These are phyloP conservation scores for Drymonia ruficornis DNA, from an alignment of 2,888 invertebrate species.

Conservation along the genomic window DNA sequence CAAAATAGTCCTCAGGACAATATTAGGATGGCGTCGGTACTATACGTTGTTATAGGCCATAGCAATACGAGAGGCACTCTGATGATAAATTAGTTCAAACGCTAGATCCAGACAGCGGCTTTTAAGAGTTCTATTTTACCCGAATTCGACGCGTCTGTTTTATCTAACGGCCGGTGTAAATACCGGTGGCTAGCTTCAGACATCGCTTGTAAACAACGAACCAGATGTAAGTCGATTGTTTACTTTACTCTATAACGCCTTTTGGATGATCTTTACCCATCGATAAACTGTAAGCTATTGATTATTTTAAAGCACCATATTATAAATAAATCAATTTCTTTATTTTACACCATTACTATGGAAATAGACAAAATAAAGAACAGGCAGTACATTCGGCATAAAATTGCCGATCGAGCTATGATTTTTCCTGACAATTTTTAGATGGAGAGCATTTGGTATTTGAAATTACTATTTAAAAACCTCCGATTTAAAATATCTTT, in stretches of 20 bases:
- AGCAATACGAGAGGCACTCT: constrained; percentile 8
- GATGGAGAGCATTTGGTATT: no score
- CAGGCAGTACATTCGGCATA: no score
- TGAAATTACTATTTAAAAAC: no score
- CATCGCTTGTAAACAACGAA: constrained; percentile 62
- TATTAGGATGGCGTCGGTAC: constrained; percentile 11
- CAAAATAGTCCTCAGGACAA: constrained; percentile 12
- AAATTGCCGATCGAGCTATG: no score
- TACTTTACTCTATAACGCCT: constrained; percentile 53
- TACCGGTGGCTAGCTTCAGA: constrained; percentile 53
- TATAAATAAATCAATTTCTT: no score
- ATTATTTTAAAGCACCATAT: no score
- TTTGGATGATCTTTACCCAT: constrained; percentile 32
- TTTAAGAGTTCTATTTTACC: constrained; percentile 37
- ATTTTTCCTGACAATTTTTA: no score
- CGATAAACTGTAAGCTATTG: constrained; percentile 22
- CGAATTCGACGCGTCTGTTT: constrained; percentile 69
- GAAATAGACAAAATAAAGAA: no score
- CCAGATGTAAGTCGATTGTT: constrained; percentile 66
- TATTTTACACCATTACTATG: no score
- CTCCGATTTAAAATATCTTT: no score
- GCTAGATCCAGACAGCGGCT: constrained; percentile 15
- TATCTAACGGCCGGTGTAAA: constrained; percentile 61
- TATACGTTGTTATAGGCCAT: constrained; percentile 25
- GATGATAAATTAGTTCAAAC: constrained; percentile 20